Conservation (phyloP, 1,140 invertebrate genomes). For the Saccostrea cuccullata region DNA sequence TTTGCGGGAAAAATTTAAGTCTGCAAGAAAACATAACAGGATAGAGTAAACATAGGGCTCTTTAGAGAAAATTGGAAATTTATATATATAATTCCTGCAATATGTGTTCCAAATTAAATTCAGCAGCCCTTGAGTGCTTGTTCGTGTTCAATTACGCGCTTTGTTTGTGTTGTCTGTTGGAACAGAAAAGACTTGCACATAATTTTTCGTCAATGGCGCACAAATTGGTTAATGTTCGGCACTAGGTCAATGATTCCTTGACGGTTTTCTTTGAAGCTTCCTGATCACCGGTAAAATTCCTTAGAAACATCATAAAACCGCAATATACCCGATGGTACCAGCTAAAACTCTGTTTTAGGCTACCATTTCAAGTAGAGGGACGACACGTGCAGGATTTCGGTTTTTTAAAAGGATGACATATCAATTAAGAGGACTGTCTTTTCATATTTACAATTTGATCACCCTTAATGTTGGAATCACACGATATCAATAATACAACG, state of each 20-base stretch:
- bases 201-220: conserved; percentile 2
- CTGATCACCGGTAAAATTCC: neutral
- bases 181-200: neutral
- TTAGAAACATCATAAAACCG: neutral
- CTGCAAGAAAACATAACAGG: neutral
- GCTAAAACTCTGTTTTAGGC: neutral
- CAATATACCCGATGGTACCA: neutral
- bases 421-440: neutral
- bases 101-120: conserved; percentile 18
- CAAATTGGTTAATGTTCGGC: neutral
- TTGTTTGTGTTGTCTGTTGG: neutral
- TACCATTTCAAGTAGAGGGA: neutral
- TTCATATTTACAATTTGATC: too few species aligned
- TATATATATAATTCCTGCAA: conserved; percentile 17
- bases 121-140: neutral
- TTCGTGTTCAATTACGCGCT: conserved; percentile 8
- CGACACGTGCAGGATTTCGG: neutral
- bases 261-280: neutral
- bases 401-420: neutral
- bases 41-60: neutral
- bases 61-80: conserved; percentile 5
- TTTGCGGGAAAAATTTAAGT: neutral
- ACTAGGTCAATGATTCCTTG: neutral
- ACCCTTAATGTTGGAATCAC: neutral
- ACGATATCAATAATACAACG: neutral